Base-by-base conservation (phyloP, 2,888 invertebrate genomes). In the Meloe dianella region DNA sequence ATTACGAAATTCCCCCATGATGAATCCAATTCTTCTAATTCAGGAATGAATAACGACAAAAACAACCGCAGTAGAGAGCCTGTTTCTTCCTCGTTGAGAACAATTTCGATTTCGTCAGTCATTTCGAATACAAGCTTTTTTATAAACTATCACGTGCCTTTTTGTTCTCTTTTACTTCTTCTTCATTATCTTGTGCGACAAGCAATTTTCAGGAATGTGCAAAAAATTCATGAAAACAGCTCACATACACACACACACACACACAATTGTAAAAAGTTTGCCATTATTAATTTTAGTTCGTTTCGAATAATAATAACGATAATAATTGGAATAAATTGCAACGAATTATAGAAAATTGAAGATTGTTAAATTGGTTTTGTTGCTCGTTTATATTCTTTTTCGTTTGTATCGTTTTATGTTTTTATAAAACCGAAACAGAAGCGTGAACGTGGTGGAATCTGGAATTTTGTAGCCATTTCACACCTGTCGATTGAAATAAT, bases 1-100 rank as follows among this genome's bases (percentile, higher is more conserved):
- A 76, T 76, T 76, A 75, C 71, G 74, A 73, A 75, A 76, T 76
- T 75, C 74, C 67, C 73, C 66, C 63, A 61, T 60, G 65, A 67
- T 51, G 20, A 12, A 51, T 22, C 47, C 47, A 51, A 24, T 54
- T 54, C 54, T 22, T 6, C 24, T 75, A 74, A 74, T 72, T 75
- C 68, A 69, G 54, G 54, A 54, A 22, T 24, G 24, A 8, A 9
- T 51, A 70, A 67, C 66, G 69, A 66, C 69, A 65, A 65, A 67
- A 69, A 65, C 70, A 71, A 66, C n/a, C 62, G 65, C 66, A 67
- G 71, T 71, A 72, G 10, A 51, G 3, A 54, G 14, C 7, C 9
- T 72, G 71, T 74, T 72, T 74, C 72, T 72, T 69, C 65, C 72
- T 74, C 71, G 73, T 76, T 74, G 71, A 67, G 66, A 72, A 64